Base-by-base conservation (phyloP, 1,140 invertebrate species). In the Chionoecetes opilio region DNA sequence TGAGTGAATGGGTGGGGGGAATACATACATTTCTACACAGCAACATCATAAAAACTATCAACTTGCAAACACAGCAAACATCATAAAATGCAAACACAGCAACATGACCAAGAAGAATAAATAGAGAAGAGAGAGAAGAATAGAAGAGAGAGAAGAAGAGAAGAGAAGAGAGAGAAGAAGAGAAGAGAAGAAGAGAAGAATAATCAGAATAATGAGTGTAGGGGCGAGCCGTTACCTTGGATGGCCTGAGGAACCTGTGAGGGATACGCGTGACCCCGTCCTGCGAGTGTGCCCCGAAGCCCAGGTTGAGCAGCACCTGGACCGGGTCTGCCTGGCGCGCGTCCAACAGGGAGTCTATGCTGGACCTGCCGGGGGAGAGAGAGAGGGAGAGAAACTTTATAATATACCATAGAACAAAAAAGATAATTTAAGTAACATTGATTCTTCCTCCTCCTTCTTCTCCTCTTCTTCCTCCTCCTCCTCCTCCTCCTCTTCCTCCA, bases 271-370 rank as follows among this genome's bases (percentile, higher is more conserved):
- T 46, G 1, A 95, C 26, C 3, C 90, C 85, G 32, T 95, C 94
- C n/a, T 95, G 94, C 17, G 75, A 17, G 11, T 92, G 94, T 0
- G 38, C 94, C 3, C 94, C 94, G 87, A 95, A 95, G 0, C 94
- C 94, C 9, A 95, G 84, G 46, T 35, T 95, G 8, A 95, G 82
- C 84, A 95, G 82, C 26, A 95, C 94, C 21, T 95, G 90, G 17
- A 95, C 94, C 17, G 94, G 94, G 34, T 95, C 94, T 9, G 94
- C 94, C 34, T 95, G 90, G 8, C 94, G 90, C 5, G 94, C 92
- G 17, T 95, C 94, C 34, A 95, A n/a, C 35, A 95, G 35, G 21
- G 94, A 95, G 35, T 95, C 94, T 5, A 95, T 95, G 85, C 94
- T 95, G 26, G 94, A 95, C 90, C 94, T 95, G 82, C 3, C 14